Conservation (phyloP, 35 echinoderm and acorn worm species). For the Ophioderma brevispina region DNA sequence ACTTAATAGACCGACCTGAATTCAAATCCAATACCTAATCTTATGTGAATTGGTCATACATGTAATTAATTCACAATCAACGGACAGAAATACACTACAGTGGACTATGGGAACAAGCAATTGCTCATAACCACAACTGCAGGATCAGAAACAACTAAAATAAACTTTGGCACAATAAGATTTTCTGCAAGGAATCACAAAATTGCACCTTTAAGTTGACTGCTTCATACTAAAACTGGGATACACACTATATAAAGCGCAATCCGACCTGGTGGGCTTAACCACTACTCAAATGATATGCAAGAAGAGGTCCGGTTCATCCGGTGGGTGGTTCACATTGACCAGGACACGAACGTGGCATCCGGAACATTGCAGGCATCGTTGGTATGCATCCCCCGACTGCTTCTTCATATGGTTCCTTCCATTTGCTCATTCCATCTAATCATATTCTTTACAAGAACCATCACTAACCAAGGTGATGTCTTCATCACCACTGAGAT, state of each 20-base stretch:
- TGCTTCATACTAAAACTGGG: too few relatives aligned
- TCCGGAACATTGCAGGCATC: conserved; percentile 72
- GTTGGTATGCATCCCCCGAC: conserved; percentile 81
- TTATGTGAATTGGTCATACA: too few relatives aligned
- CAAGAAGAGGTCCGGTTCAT: conserved; percentile 83
- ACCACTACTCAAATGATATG: conserved; percentile 44
- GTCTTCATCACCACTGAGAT: conserved; percentile 87
- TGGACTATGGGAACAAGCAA: too few relatives aligned
- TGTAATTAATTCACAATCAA: background rate
- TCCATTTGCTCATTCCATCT: background rate
- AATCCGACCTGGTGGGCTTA: conserved; percentile 81
- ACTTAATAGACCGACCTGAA: too few relatives aligned
- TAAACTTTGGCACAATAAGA: too few relatives aligned
- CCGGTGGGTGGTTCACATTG: conserved; percentile 78
- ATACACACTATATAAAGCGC: too few relatives aligned
- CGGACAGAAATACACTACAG: background rate
- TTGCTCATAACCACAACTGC: too few relatives aligned
- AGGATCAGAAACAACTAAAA: too few relatives aligned
- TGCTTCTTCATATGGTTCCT: conserved; percentile 12
- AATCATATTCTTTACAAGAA: conserved; percentile 49
- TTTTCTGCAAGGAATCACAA: too few relatives aligned
- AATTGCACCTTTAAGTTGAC: too few relatives aligned
- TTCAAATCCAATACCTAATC: too few relatives aligned
- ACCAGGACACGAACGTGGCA: conserved; percentile 70
- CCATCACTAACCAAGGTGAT: conserved; percentile 78